phyloP scores from a whole-genome alignment of 2,113 vertebrate genomes.

The Barbus barbus region DNA sequence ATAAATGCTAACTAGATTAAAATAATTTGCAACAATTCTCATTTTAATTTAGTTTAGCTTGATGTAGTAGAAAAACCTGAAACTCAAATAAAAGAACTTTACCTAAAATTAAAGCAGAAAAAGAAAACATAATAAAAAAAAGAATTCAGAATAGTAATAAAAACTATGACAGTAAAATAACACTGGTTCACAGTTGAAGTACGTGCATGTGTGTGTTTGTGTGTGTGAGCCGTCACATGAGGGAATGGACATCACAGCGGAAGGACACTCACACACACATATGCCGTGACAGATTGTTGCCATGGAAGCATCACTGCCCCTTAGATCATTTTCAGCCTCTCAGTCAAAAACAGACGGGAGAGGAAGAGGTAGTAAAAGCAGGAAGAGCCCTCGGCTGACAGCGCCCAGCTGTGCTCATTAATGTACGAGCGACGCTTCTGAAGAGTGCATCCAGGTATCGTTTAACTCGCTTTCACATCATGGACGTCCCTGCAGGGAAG shows the following conservation, averaged over 20 bases:
- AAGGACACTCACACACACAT: slow-evolving; percentile 50
- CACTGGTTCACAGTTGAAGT: background rate
- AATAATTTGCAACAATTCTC: too few species aligned
- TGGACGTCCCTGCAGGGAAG: background rate
- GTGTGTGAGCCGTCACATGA: slow-evolving; percentile 6
- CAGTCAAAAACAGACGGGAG: slow-evolving; percentile 31
- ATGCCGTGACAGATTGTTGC: slow-evolving; percentile 58
- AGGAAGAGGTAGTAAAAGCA: slow-evolving; percentile 30
- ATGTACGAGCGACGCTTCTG: slow-evolving; percentile 8
- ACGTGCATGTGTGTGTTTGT: background rate
- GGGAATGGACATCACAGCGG: slow-evolving; percentile 53
- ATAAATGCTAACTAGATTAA: too few species aligned
- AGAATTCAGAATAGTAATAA: too few species aligned
- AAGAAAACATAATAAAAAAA: too few species aligned
- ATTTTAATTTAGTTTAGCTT: too few species aligned
- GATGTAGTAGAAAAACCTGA: too few species aligned
- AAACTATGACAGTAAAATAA: too few species aligned
- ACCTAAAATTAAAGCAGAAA: too few species aligned
- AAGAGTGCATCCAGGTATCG: slow-evolving; percentile 12
- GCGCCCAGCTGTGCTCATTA: slow-evolving; percentile 38
- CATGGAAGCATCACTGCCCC: slow-evolving; percentile 49
- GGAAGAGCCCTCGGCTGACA: slow-evolving; percentile 28
- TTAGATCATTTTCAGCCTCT: slow-evolving; percentile 53
- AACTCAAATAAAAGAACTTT: too few species aligned
- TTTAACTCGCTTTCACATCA: slow-evolving; percentile 30